Base-by-base conservation (phyloP, 2,797 vertebrate species). In the Bovichtus diacanthus region DNA sequence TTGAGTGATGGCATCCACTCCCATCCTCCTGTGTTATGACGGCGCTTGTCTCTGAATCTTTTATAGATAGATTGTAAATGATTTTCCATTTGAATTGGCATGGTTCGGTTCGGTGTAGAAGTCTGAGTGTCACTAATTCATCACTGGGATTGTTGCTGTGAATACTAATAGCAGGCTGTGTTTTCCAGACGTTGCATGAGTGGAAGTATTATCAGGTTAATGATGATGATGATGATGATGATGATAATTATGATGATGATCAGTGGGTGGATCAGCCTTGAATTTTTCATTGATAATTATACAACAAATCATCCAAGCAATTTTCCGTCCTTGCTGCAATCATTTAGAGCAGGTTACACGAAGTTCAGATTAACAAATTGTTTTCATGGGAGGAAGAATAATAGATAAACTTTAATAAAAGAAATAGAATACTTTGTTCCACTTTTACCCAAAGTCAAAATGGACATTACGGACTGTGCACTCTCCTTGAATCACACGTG, bases 211-310 rank as follows among this genome's bases (percentile, higher is more conserved):
- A 73, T 70, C 27, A 60, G 69, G 61, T 59, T 74, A 83, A 83
- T 80, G 60, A 83, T 65, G 56, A 81, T 74, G 51, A 80, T 70
- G 69, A 72, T 36, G n/a, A n/a, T n/a, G n/a, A n/a, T n/a, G n/a
- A n/a, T 67, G 34, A 49, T 49, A 56, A 71, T 53, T 36, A 58
- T 65, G 46, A 68, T 68, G 78, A 80, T 74, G 55, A 75, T 70
- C 43, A 59, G 43, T 31, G 51, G 75, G 70, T 74, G 65, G 74
- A 70, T 49, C 63, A 66, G 27, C 36, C 70, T 51, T 70, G 59
- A 58, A 64, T 76, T 59, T 58, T 58, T 34, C 50, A 47, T 36
- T 54, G 55, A 67, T 71, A 61, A 73, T 80, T 34, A 58, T n/a
- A 21, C 61, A 63, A 61, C 60, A 78, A 74, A 65, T 74, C 61